These are phyloP conservation scores for Notechis scutatus DNA, from an alignment of 2,113 vertebrate species.

Conservation along the genomic window DNA sequence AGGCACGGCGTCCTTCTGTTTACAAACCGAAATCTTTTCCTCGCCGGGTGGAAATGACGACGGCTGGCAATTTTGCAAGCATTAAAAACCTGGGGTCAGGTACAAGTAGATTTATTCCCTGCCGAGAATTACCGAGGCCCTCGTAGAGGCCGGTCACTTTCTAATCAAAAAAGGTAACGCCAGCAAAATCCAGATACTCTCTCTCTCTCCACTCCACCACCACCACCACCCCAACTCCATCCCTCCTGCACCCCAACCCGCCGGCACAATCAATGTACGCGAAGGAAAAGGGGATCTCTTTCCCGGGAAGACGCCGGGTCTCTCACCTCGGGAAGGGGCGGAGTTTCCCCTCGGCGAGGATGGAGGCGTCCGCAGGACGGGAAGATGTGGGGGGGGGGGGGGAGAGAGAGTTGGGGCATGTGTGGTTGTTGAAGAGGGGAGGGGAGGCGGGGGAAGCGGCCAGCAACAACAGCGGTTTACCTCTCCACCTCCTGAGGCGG, in stretches of 20 bases:
- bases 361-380: neutral
- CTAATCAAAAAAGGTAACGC: neutral
- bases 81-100: neutral
- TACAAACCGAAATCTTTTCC: neutral
- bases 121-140: neutral
- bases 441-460: neutral
- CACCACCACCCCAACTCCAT: too few relatives aligned
- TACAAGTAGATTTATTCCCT: neutral
- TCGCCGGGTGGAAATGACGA: neutral
- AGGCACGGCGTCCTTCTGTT: neutral
- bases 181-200: neutral
- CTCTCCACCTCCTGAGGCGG: neutral
- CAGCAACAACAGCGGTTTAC: neutral
- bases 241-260: neutral
- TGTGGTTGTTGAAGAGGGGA: neutral
- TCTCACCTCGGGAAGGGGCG: conserved; percentile 30
- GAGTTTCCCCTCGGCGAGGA: conserved; percentile 1
- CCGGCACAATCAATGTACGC: neutral
- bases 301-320: neutral
- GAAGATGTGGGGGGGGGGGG: too few relatives aligned
- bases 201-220: too few relatives aligned
- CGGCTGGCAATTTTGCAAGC: neutral
- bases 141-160: neutral
- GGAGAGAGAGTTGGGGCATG: neutral
- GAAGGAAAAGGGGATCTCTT: neutral